Evolutionary conservation across 2,797 vertebrate genomes (phyloP).

Genomic region (Phrynocephalus guinanensis): DNA sequence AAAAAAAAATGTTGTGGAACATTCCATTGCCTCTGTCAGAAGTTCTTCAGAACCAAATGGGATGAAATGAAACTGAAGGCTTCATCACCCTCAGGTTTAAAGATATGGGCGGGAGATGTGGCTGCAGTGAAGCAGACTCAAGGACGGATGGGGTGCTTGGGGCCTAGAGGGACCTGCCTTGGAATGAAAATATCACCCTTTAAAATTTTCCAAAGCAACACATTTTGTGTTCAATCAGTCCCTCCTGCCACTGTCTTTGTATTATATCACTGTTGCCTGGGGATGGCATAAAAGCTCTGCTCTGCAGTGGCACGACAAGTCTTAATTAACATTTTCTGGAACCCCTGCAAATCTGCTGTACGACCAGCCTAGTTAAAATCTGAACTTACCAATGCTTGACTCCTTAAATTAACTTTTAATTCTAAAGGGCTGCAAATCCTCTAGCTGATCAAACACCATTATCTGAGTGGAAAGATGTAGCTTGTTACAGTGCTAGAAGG

Average conservation of each 20-base stretch:
- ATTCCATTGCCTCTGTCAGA: background rate
- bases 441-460: background rate
- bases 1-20: background rate
- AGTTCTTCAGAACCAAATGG: background rate
- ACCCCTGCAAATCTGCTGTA: slow-evolving; percentile 15
- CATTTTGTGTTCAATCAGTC: slow-evolving; percentile 20
- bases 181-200: background rate
- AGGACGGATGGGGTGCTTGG: background rate
- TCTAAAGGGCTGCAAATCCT: slow-evolving; percentile 20
- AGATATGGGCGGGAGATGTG: background rate
- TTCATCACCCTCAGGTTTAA: background rate
- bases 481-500: background rate
- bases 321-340: slow-evolving; percentile 18
- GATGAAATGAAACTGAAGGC: slow-evolving; percentile 16
- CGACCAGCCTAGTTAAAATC: background rate
- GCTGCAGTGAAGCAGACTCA: background rate
- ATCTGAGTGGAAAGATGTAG: background rate
- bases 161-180: background rate
- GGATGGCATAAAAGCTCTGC: background rate
- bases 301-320: background rate
- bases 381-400: background rate
- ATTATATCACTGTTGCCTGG: background rate
- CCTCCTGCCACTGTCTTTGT: background rate
- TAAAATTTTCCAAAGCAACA: slow-evolving; percentile 9
- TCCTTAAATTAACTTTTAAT: slow-evolving; percentile 10